A percentile compares a stretch with the other conserved stretches of the same genome.
These are phyloP conservation scores for Pasiphila rectangulata DNA, from an alignment of 2,888 invertebrate genomes.

Conservation along the genomic window DNA sequence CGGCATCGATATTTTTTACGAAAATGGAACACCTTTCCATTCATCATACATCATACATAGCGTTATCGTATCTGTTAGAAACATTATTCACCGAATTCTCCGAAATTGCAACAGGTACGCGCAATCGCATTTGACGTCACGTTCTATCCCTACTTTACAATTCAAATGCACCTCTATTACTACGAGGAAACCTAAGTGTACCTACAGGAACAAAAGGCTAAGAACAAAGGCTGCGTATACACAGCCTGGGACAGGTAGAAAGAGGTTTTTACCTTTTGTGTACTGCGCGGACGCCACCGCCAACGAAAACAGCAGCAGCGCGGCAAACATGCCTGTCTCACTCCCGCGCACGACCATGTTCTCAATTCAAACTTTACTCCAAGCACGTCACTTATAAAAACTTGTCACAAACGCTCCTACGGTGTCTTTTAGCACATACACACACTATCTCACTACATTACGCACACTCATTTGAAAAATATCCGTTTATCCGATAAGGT, in stretches of 20 bases:
- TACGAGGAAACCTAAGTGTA: too few relatives aligned
- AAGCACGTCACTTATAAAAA: slow-evolving; percentile 71
- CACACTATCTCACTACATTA: slow-evolving; percentile 74
- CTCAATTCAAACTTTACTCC: slow-evolving; percentile 60
- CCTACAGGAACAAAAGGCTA: slow-evolving; percentile 64
- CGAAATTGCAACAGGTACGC: slow-evolving; percentile 22
- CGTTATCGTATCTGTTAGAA: slow-evolving; percentile 12
- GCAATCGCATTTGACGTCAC: slow-evolving; percentile 30
- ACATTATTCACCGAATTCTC: slow-evolving; percentile 22
- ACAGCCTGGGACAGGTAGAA: slow-evolving; percentile 60
- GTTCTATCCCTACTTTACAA: slow-evolving; percentile 15
- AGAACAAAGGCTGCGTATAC: slow-evolving; percentile 59
- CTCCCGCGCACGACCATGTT: slow-evolving; percentile 64
- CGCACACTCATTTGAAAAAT: slow-evolving; percentile 80
- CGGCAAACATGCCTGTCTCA: slow-evolving; percentile 61
- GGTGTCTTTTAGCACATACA: slow-evolving; percentile 69
- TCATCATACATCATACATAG: too few relatives aligned
- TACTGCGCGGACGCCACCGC: slow-evolving; percentile 70
- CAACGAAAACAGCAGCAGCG: slow-evolving; percentile 62
- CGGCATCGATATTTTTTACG: too few relatives aligned
- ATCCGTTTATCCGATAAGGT: slow-evolving; percentile 77
- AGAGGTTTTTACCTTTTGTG: slow-evolving; percentile 72
- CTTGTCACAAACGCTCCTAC: slow-evolving; percentile 71
- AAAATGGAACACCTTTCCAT: slow-evolving; percentile 5
- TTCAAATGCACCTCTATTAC: slow-evolving; percentile 16